These are phyloP conservation scores for Indicator indicator DNA, from an alignment of 2,113 vertebrate genomes.

Conservation along the genomic window DNA sequence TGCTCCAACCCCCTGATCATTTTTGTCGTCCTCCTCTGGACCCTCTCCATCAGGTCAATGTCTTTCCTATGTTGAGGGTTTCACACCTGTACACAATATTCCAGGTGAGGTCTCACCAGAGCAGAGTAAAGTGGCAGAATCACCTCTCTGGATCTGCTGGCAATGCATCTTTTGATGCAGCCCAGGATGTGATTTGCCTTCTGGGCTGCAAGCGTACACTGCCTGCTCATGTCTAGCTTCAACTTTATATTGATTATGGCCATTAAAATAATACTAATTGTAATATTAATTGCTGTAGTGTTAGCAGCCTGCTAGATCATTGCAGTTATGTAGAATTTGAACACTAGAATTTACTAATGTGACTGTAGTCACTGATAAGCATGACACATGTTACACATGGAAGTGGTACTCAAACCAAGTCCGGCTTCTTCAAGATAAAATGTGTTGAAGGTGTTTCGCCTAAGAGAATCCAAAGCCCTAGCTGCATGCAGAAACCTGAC, in stretches of 20 bases:
- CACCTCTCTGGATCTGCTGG: no score
- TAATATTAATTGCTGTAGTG: background rate
- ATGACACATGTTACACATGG: accelerated
- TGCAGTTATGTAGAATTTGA: background rate
- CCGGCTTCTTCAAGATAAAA: background rate
- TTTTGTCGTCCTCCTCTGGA: no score
- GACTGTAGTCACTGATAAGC: background rate
- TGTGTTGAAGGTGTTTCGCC: background rate
- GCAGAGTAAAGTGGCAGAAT: no score
- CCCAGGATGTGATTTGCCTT: no score
- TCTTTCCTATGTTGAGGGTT: no score
- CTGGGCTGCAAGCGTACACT: no score
- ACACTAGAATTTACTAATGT: background rate
- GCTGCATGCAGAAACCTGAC: background rate
- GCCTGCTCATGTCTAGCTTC: background rate
- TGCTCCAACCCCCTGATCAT: no score
- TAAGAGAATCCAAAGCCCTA: background rate
- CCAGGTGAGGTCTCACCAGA: no score
- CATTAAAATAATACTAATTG: background rate
- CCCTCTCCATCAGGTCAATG: no score
- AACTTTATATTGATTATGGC: background rate
- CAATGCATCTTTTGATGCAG: no score
- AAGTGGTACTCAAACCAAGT: background rate
- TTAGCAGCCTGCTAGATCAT: background rate
- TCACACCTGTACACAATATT: no score